phyloP scores from a whole-genome alignment of 2,888 invertebrate genomes.

The Lasioglossum pauxillum region DNA sequence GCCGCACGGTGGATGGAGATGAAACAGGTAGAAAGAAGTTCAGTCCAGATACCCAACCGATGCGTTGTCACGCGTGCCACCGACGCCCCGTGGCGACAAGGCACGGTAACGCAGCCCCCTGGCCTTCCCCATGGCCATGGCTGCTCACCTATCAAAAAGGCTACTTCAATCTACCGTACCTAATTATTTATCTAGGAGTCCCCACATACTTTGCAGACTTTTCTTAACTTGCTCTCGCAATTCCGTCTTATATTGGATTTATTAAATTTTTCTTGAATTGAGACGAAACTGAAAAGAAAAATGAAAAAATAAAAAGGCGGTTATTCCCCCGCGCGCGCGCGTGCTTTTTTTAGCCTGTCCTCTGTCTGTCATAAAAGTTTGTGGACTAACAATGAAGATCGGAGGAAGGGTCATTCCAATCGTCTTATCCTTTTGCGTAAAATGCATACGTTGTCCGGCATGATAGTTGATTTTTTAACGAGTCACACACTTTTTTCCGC shows the following conservation, averaged over 20 bases:
- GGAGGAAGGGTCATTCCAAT: conserved; percentile 73
- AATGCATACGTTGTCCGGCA: conserved; percentile 48
- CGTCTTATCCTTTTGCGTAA: conserved; percentile 60
- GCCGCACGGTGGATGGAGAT: conserved; percentile 96
- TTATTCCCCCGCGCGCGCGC: conserved; percentile 63
- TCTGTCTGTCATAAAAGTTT: conserved; percentile 67
- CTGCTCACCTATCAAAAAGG: conserved; percentile 82
- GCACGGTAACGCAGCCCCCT: conserved; percentile 83
- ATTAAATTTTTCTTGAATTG: conserved; percentile 40
- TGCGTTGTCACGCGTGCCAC: conserved; percentile 82
- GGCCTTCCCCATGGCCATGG: conserved; percentile 82
- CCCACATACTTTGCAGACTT: conserved; percentile 72
- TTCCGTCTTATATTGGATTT: conserved; percentile 60
- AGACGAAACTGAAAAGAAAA: conserved; percentile 23
- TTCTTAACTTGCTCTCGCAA: conserved; percentile 69
- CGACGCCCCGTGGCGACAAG: conserved; percentile 84
- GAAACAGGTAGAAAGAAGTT: conserved; percentile 90
- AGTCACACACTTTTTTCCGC: conserved; percentile 43
- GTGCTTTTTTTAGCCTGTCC: conserved; percentile 69
- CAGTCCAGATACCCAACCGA: conserved; percentile 82
- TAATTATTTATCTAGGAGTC: conserved; percentile 78
- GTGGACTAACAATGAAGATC: conserved; percentile 66
- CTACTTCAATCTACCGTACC: conserved; percentile 83
- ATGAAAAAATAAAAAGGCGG: not conserved
- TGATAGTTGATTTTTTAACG: conserved; percentile 44